These are phyloP conservation scores for Gymnothorax javanicus DNA, from an alignment of 2,797 vertebrate species.

Conservation along the genomic window DNA sequence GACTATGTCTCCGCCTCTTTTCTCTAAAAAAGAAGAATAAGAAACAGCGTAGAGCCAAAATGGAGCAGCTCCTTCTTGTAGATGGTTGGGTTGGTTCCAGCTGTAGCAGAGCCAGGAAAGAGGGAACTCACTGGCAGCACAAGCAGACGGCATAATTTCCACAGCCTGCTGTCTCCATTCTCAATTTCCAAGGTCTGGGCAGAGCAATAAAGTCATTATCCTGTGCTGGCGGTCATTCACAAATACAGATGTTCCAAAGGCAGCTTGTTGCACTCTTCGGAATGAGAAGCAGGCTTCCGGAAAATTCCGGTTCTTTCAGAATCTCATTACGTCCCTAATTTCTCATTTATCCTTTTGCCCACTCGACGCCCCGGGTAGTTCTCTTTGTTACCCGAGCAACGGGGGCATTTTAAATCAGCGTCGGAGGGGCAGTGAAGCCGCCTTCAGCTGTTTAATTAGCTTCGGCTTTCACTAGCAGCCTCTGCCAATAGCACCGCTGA, in stretches of 20 bases:
- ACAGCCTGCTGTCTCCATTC: neutral
- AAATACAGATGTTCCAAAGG: neutral
- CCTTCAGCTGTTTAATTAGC: slow-evolving; percentile 1
- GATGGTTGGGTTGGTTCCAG: neutral
- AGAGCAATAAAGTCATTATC: neutral
- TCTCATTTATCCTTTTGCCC: neutral
- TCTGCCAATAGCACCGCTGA: neutral
- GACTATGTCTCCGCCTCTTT: neutral
- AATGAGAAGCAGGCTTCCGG: neutral
- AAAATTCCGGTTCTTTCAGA: neutral
- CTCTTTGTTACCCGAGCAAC: neutral
- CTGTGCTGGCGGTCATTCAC: neutral
- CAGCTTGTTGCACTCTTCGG: neutral
- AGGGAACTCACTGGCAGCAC: neutral
- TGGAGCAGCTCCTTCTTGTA: neutral
- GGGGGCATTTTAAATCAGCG: slow-evolving; percentile 11
- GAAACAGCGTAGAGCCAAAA: neutral
- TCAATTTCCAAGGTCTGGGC: neutral
- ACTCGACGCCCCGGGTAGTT: neutral
- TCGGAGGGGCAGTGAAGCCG: neutral
- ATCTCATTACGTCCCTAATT: neutral
- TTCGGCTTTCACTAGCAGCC: neutral
- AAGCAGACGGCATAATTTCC: neutral
- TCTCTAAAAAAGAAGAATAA: neutral
- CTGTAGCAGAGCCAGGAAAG: neutral